These are phyloP conservation scores for Cacatua alba DNA, from an alignment of 2,113 vertebrate species.

Conservation along the genomic window DNA sequence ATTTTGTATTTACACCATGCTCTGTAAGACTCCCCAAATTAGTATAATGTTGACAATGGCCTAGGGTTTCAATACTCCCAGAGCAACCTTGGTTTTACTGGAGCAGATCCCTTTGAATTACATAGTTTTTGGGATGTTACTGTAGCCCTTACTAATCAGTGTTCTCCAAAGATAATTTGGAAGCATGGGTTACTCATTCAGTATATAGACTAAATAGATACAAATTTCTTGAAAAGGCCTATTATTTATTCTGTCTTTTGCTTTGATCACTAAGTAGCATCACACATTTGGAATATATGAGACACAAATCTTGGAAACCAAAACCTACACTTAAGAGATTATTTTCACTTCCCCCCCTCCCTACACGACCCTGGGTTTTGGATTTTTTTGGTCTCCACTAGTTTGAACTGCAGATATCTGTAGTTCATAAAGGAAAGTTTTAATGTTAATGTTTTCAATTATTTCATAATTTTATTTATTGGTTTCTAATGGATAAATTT, in stretches of 20 bases:
- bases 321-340: background rate
- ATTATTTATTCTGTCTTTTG: constrained; percentile 25
- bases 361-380: background rate
- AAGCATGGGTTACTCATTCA: background rate
- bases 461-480: constrained; percentile 39
- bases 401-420: background rate
- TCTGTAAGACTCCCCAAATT: background rate
- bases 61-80: background rate
- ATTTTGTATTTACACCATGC: background rate
- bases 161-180: background rate
- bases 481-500: constrained; percentile 26
- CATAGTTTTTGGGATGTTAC: background rate
- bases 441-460: background rate
- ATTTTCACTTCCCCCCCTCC: background rate
- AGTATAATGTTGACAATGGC: background rate
- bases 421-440: constrained; percentile 18
- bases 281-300: constrained; percentile 41
- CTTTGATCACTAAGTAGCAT: constrained; percentile 40
- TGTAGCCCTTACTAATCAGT: background rate
- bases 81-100: background rate
- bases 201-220: constrained; percentile 20
- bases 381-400: background rate
- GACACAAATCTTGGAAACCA: constrained; percentile 5
- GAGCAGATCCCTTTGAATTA: background rate
- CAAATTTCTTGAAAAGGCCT: constrained; percentile 17